Percentiles rank a stretch among this genome's conserved stretches.
These are phyloP conservation scores for Scomber colias DNA, from an alignment of 2,113 vertebrate species.

Conservation along the genomic window DNA sequence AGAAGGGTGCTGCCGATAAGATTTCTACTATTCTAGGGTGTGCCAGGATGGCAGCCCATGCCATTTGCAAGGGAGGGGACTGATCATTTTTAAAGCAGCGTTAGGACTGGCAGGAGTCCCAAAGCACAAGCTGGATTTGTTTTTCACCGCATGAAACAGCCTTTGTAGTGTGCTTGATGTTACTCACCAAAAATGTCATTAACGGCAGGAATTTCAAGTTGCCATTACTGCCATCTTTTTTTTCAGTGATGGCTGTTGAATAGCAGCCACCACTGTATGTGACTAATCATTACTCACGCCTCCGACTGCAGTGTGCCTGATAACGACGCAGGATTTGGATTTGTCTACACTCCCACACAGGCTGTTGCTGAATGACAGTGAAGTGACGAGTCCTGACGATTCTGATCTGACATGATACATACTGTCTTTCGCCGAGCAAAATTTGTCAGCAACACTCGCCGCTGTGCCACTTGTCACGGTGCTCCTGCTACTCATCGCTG, in stretches of 20 bases:
- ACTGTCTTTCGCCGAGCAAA: constrained; percentile 50
- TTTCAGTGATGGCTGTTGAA: constrained; percentile 32
- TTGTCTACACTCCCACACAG: constrained; percentile 71
- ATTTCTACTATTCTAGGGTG: constrained; percentile 62
- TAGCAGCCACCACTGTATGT: constrained; percentile 50
- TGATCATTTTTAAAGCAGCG: constrained; percentile 62
- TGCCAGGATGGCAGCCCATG: constrained; percentile 56
- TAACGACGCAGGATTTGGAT: constrained; percentile 61
- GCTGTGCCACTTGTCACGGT: constrained; percentile 43
- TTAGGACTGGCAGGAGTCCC: constrained; percentile 35
- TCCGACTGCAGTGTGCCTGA: constrained; percentile 59
- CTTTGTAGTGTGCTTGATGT: constrained; percentile 49
- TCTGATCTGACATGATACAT: constrained; percentile 69
- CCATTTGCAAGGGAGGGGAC: constrained; percentile 66
- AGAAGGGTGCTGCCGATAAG: constrained; percentile 72
- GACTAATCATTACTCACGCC: constrained; percentile 64
- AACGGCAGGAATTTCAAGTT: constrained; percentile 26
- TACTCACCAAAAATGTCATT: constrained; percentile 51
- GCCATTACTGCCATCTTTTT: constrained; percentile 37
- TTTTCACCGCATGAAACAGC: constrained; percentile 38
- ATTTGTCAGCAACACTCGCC: constrained; percentile 62
- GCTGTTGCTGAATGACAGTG: constrained; percentile 73
- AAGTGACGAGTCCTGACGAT: constrained; percentile 67
- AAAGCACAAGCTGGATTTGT: constrained; percentile 47
- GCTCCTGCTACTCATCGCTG: constrained; percentile 45